Evolutionary conservation across 2,113 vertebrate genomes (phyloP).

Genomic region (Cebus imitator): DNA sequence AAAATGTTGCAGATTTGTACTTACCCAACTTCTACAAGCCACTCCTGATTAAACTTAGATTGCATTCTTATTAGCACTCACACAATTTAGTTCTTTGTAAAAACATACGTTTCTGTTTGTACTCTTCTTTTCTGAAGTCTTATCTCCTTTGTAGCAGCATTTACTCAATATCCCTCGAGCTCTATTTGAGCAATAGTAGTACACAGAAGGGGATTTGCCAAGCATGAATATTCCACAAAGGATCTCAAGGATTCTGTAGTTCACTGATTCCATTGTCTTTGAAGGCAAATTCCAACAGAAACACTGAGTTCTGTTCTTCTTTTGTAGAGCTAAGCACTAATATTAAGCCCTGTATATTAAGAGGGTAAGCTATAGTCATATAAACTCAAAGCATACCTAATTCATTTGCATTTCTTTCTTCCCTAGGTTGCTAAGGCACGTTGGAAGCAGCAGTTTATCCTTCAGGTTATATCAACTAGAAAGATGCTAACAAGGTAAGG

Average conservation of each 20-base stretch:
- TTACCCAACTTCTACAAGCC: neutral
- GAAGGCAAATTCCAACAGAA: slow-evolving; percentile 38
- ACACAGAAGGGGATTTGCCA: slow-evolving; percentile 51
- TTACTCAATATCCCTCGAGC: slow-evolving; percentile 37
- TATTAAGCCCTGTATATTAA: neutral
- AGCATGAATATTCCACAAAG: slow-evolving; percentile 65
- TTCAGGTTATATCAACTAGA: neutral
- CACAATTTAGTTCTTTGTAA: slow-evolving; percentile 43
- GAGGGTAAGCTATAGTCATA: neutral
- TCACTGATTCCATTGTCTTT: slow-evolving; percentile 42
- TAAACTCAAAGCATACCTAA: neutral
- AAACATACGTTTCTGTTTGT: neutral
- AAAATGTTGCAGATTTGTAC: neutral
- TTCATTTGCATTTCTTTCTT: neutral
- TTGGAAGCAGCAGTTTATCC: neutral
- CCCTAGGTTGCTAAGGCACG: neutral
- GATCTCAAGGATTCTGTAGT: slow-evolving; percentile 25
- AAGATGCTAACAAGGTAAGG: neutral
- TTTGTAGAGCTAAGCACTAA: neutral
- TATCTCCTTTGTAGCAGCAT: slow-evolving; percentile 53
- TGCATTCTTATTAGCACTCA: slow-evolving; percentile 21
- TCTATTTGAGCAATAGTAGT: slow-evolving; percentile 22
- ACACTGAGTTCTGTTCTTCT: neutral
- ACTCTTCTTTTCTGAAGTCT: slow-evolving; percentile 42
- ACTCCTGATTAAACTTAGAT: slow-evolving; percentile 45